A percentile compares a stretch with the other conserved stretches of the same genome.
Evolutionary conservation across 2,113 vertebrate species (phyloP).

Genomic region (Upupa epops): DNA sequence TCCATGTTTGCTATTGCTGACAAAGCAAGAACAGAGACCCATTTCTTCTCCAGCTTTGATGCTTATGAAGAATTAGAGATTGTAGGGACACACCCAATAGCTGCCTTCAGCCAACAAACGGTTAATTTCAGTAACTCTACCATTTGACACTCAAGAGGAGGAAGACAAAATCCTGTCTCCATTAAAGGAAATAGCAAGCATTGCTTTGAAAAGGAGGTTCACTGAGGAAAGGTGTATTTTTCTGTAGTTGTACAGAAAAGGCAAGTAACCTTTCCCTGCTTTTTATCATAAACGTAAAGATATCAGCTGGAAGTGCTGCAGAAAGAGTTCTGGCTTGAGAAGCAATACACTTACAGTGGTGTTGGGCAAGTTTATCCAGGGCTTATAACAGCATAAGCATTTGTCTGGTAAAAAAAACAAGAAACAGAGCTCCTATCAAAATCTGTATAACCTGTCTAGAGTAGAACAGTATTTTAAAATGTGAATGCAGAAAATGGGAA

Average conservation of each 20-base stretch:
- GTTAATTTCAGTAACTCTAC: neutral
- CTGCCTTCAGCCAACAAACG: neutral
- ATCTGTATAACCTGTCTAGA: neutral
- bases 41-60: slow-evolving; percentile 40
- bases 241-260: neutral
- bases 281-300: neutral
- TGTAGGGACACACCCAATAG: neutral
- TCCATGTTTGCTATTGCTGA: slow-evolving; percentile 61
- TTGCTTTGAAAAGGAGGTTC: neutral
- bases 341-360: neutral
- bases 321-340: neutral
- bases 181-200: neutral
- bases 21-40: neutral
- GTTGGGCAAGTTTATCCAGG: neutral
- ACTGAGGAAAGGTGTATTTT: neutral
- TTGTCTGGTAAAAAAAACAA: neutral
- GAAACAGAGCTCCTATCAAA: neutral
- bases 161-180: slow-evolving; percentile 19
- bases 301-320: neutral
- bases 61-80: slow-evolving; percentile 22
- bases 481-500: neutral
- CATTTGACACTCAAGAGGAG: neutral
- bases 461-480: neutral
- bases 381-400: neutral
- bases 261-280: neutral